Percentiles rank a stretch among this genome's conserved stretches.
These are phyloP conservation scores for Ceratina australensis DNA, from an alignment of 1,140 invertebrate species.

Conservation along the genomic window DNA sequence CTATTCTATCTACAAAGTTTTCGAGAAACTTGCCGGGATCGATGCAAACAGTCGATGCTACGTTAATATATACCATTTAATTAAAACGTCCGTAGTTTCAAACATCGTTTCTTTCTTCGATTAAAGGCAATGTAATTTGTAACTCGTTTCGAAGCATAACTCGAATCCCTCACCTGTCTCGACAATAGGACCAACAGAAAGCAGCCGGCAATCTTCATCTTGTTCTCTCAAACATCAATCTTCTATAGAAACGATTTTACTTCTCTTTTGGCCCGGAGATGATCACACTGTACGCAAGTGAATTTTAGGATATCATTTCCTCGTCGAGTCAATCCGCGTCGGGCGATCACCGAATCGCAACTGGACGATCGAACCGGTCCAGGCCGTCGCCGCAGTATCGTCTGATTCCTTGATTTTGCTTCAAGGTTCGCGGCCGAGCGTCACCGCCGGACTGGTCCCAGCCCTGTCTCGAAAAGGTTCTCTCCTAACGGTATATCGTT, in stretches of 20 bases:
- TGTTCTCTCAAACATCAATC: too few species aligned
- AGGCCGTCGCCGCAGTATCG: neutral
- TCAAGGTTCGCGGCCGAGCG: slow-evolving; percentile 61
- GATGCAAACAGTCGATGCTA: too few species aligned
- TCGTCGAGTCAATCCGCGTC: neutral
- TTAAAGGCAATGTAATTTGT: too few species aligned
- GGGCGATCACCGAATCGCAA: neutral
- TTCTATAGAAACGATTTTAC: neutral
- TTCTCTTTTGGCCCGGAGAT: neutral
- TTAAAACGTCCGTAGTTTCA: too few species aligned
- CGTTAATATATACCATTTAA: too few species aligned
- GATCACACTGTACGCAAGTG: too few species aligned
- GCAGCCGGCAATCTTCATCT: neutral
- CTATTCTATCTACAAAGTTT: neutral
- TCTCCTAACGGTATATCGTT: slow-evolving; percentile 47
- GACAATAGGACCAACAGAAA: slow-evolving; percentile 1
- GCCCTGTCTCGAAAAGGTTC: slow-evolving; percentile 73
- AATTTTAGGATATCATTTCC: neutral
- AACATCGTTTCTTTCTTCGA: too few species aligned
- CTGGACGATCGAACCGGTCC: slow-evolving; percentile 23
- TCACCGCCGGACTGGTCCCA: slow-evolving; percentile 70
- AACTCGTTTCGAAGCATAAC: too few species aligned
- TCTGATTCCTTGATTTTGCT: slow-evolving; percentile 29
- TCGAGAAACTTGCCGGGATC: too few species aligned
- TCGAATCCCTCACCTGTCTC: slow-evolving; percentile 14